A percentile compares a stretch with the other conserved stretches of the same genome.
These are phyloP conservation scores for Pantala flavescens DNA, from an alignment of 1,140 invertebrate species.

Conservation along the genomic window DNA sequence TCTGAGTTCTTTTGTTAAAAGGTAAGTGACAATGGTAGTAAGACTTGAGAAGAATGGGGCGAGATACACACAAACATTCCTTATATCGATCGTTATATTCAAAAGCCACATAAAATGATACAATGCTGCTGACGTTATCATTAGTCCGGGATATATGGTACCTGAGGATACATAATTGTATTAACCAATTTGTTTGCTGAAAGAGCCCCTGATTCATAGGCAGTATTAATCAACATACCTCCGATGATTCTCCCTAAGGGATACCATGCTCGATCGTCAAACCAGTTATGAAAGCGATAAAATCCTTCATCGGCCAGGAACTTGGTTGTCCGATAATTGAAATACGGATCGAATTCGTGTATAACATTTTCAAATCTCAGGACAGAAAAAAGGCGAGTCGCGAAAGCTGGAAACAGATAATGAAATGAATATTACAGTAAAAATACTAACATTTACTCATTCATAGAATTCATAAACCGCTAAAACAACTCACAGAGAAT, in stretches of 20 bases:
- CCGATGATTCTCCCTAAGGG: conserved; percentile 93
- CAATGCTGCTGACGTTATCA: conserved; percentile 90
- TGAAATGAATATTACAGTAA: conserved; percentile 20
- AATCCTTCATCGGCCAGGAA: conserved; percentile 93
- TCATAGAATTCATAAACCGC: neutral
- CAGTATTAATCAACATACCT: conserved; percentile 41
- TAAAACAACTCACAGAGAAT: conserved; percentile 73
- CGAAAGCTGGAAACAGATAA: conserved; percentile 68
- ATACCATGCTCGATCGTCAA: conserved; percentile 98
- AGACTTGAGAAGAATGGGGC: conserved; percentile 95
- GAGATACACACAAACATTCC: conserved; percentile 96
- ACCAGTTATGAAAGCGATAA: conserved; percentile 98
- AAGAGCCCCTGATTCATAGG: neutral
- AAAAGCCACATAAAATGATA: conserved; percentile 81
- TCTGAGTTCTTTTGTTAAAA: conserved; percentile 90
- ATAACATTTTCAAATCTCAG: conserved; percentile 95
- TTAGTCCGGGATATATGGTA: conserved; percentile 95
- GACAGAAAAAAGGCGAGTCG: conserved; percentile 90
- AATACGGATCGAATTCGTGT: conserved; percentile 98
- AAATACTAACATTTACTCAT: conserved; percentile 17
- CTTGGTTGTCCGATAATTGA: conserved; percentile 94
- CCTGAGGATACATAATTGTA: conserved; percentile 40
- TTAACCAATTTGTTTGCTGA: neutral
- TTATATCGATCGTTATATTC: conserved; percentile 90
- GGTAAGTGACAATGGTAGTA: conserved; percentile 90